Evolutionary conservation across 2,888 invertebrate genomes (phyloP).

Genomic region (Himalopsyche anomala): DNA sequence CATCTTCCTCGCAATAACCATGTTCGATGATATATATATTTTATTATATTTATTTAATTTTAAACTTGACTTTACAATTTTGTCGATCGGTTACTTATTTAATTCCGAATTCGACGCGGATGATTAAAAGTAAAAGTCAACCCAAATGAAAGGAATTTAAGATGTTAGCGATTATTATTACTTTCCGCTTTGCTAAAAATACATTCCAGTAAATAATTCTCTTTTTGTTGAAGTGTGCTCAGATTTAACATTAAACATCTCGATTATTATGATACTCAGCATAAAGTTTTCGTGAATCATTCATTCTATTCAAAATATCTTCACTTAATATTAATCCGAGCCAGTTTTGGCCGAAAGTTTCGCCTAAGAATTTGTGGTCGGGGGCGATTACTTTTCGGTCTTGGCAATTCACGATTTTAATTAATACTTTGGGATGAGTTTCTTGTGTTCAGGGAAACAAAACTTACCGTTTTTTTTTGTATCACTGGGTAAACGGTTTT

Average conservation of each 20-base stretch:
- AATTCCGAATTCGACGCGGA: no score
- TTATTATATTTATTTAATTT: no score
- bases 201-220: background rate
- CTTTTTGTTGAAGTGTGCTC: background rate
- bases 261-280: slow-evolving; percentile 27
- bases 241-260: slow-evolving; percentile 1
- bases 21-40: no score
- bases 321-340: slow-evolving; percentile 34
- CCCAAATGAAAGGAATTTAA: background rate
- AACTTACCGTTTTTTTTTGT: no score
- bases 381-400: background rate
- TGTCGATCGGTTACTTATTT: no score
- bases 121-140: no score
- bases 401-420: slow-evolving; percentile 36
- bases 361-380: slow-evolving; percentile 7
- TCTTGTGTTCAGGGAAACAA: no score
- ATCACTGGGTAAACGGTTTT: no score
- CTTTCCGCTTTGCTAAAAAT: background rate
- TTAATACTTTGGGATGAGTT: slow-evolving; percentile 34
- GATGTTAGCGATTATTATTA: background rate
- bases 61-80: no score
- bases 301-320: slow-evolving; percentile 38
- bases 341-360: slow-evolving; percentile 31
- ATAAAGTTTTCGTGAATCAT: slow-evolving; percentile 31
- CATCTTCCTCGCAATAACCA: no score